phyloP scores from a whole-genome alignment of 2,113 vertebrate genomes.

The Galeopterus variegatus region DNA sequence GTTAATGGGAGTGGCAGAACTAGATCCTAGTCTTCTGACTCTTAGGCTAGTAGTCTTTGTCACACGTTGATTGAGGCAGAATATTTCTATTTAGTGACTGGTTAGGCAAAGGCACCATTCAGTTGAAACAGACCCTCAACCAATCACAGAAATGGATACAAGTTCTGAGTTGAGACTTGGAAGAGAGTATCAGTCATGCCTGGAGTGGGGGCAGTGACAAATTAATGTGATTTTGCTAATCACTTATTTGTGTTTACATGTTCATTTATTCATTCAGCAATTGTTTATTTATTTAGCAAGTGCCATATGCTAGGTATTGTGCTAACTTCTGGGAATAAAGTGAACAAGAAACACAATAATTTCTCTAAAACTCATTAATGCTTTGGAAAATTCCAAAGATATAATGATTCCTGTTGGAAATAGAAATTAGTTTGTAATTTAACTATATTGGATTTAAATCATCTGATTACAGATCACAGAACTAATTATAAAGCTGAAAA shows the following conservation, averaged over 20 bases:
- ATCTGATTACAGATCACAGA: constrained; percentile 82
- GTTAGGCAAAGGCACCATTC: not conserved
- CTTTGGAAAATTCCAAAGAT: constrained; percentile 75
- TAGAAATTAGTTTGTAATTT: constrained; percentile 80
- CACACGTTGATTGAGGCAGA: not conserved
- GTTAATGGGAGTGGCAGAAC: not conserved
- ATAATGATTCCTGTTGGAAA: constrained; percentile 74
- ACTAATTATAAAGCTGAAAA: constrained; percentile 83
- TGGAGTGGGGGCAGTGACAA: not conserved
- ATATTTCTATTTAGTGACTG: not conserved
- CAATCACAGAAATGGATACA: not conserved
- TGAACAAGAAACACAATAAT: constrained; percentile 74
- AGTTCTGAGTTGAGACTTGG: not conserved
- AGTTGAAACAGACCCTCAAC: not conserved
- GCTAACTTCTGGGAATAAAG: constrained; percentile 74
- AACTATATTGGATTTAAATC: constrained; percentile 79
- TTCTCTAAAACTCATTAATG: constrained; percentile 74
- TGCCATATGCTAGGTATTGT: constrained; percentile 51
- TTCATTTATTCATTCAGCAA: constrained; percentile 39
- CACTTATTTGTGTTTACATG: constrained; percentile 57
- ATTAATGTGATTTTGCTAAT: constrained; percentile 39
- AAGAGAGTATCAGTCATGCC: not conserved
- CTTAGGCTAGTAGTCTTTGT: not conserved
- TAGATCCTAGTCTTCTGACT: not conserved
- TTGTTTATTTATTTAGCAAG: constrained; percentile 78